These are phyloP conservation scores for Drosophila tristis DNA, from an alignment of 1,140 invertebrate genomes.

Conservation along the genomic window DNA sequence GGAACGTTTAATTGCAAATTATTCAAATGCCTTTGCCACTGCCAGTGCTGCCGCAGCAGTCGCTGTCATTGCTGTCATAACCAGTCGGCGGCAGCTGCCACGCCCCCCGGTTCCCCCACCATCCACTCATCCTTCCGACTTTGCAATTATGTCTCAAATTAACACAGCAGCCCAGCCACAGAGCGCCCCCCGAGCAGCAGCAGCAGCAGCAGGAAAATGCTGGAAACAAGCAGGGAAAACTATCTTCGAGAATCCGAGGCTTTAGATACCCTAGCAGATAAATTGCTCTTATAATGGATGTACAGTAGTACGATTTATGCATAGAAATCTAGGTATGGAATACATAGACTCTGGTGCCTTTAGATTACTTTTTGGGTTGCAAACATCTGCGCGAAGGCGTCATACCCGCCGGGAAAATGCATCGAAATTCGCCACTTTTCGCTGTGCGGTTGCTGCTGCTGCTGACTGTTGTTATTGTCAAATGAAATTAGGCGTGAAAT, in stretches of 20 bases:
- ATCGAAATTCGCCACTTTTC: constrained; percentile 53
- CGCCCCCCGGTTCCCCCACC: neutral
- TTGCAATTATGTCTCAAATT: constrained; percentile 77
- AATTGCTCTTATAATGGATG: neutral
- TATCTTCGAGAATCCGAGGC: too few relatives aligned
- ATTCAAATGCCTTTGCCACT: constrained; percentile 67
- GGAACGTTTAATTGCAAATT: constrained; percentile 78
- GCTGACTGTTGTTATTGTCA: constrained; percentile 51
- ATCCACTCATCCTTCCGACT: constrained; percentile 36
- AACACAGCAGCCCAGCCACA: constrained; percentile 59
- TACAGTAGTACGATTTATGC: neutral
- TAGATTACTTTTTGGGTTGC: too few relatives aligned
- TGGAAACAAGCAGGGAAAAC: too few relatives aligned
- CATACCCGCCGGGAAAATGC: neutral
- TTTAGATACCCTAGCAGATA: too few relatives aligned
- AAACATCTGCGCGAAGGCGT: too few relatives aligned
- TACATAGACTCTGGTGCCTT: too few relatives aligned
- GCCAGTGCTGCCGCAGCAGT: constrained; percentile 45
- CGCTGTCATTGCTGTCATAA: constrained; percentile 71
- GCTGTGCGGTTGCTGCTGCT: neutral
- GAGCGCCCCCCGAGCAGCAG: constrained; percentile 16
- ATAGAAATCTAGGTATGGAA: too few relatives aligned
- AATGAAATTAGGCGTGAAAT: constrained; percentile 78
- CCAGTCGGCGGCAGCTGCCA: constrained; percentile 52
- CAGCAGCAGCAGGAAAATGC: constrained; percentile 41